Base-by-base conservation (phyloP, 1,140 invertebrate species). In the Lordiphosa collinella region DNA sequence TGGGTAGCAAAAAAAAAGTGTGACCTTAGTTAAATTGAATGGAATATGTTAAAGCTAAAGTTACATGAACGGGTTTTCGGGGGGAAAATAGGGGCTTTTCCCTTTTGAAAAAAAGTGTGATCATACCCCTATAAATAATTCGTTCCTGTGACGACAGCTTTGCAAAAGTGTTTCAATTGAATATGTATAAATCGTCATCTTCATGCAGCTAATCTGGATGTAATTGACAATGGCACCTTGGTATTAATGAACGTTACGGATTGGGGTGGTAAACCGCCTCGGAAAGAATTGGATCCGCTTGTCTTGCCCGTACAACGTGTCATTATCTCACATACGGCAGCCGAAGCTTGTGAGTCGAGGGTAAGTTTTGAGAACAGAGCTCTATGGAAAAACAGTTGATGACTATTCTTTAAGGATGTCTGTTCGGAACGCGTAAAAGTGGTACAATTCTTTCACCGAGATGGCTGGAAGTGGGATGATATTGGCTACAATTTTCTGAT, bases 371-470 rank as follows among this genome's bases (percentile, higher is more conserved):
- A 7, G 6, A 12, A 1, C 14, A 7, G n/a, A 18, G 37, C 18
- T 8, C 18, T 10, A 8, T 22, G 7, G 12, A 3, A 22, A 7
- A 2, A 12, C n/a, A 16, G 38, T 9, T 25, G n/a, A 16, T 16
- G 18, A 22, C 18, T 22, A n/a, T 12, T 11, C 13, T 35, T 11
- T 13, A 40, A 89, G 87, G 61, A 91, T 0, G 74, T 90, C 3
- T 93, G 92, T 50, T 85, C 82, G 5, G 55, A 73, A 0, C 88
- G 89, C 0, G 92, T 94, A 0, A 90, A 91, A 32, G 43, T 89
- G 1, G 93, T 94, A 12, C 94, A 96, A 87, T 92, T 89, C 9
- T 95, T 92, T 71, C 94, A 96, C 82, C 93, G 95, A 44, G 92
- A 94, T 51, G 92, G 91, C 1, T 91, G 89, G 29, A 75, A 89